Evolutionary conservation across 2,888 invertebrate species (phyloP), one percentile per base, ranked within the genome.

Genomic region (Deilephila porcellus): DNA sequence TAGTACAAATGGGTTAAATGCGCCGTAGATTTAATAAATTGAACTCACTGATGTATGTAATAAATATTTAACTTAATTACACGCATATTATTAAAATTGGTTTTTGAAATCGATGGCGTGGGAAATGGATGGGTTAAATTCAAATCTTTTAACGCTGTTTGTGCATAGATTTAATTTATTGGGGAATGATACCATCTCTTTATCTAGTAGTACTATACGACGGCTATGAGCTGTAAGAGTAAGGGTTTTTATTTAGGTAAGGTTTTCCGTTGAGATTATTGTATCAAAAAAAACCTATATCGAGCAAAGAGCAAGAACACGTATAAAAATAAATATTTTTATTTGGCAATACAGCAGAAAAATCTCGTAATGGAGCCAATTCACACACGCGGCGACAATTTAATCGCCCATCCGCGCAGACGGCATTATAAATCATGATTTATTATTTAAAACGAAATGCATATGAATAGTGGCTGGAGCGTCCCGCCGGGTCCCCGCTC

Each of bases 381-480:
- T 67, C 67, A 25, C 67, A 52, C 67, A 52, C 17, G 29, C 29
- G 34, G 67, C 45, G 52, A 67, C 45, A 52, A 72, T 72, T 74
- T 71, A 71, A 74, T 71, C 70, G 59, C 71, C 74, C 56, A 56
- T 56, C 74, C 60, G 71, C 64, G 20, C 52, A 67, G 14, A 52
- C 45, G 52, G 76, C 74, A 73, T 77, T 80, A 81, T 83, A 80
- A 71, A 79, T 80, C 77, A 77, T 34, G 71, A 81, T 85, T 77
- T 83, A 81, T 81, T 83, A 85, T 85, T 85, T 81, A 84, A 82
- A 82, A 79, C 77, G 77, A 80, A 80, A 80, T 80, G 83, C 76
- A 79, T 79, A 79, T 78, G 79, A 82, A 82, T 83, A 81, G 81
- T 79, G 74, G 71, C 62, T 53, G 67, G 71, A 45, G 71, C 53